phyloP scores from a whole-genome alignment of 2,797 vertebrate genomes.

The Sebastes paucispinis region DNA sequence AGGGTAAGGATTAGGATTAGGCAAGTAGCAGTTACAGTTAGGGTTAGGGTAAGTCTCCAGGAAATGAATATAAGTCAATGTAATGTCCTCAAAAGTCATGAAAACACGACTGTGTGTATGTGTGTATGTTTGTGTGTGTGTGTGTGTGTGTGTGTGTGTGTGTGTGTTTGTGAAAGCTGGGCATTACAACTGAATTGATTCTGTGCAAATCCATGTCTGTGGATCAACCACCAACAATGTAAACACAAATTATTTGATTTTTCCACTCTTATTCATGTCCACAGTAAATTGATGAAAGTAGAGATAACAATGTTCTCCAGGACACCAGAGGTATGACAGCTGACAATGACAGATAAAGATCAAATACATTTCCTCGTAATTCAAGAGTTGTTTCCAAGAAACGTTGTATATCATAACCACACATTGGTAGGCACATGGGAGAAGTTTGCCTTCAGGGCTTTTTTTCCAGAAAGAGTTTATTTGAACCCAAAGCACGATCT shows the following conservation, averaged over 20 bases:
- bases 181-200: not conserved
- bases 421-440: not conserved
- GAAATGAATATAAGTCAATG: too few species aligned
- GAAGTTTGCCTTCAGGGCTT: not conserved
- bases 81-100: too few species aligned
- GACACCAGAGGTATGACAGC: not conserved
- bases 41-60: too few species aligned
- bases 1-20: accelerated
- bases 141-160: not conserved
- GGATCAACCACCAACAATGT: not conserved
- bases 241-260: not conserved
- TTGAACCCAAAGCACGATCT: too few species aligned
- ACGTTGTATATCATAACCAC: not conserved
- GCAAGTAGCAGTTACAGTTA: too few species aligned
- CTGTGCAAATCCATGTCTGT: constrained; percentile 16
- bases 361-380: not conserved
- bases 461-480: too few species aligned
- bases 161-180: not conserved
- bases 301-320: not conserved
- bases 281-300: not conserved
- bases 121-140: not conserved
- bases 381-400: not conserved
- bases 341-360: not conserved
- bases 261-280: not conserved
- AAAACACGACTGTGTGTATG: not conserved